Base-by-base conservation (phyloP, 2,888 invertebrate genomes). In the Tenthredo notha region DNA sequence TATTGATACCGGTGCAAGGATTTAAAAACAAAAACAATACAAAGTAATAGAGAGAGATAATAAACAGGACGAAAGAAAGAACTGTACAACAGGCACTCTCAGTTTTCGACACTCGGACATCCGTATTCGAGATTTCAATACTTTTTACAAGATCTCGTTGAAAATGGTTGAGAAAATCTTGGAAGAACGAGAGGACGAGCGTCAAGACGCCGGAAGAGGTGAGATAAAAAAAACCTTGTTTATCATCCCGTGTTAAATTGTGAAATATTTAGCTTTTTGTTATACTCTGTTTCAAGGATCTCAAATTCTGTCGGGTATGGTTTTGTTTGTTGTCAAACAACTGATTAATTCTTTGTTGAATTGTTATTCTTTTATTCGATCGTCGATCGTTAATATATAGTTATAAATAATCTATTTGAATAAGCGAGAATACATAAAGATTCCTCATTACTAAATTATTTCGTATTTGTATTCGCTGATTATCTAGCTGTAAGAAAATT, bases 101-200 rank as follows among this genome's bases (percentile, higher is more conserved):
- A 18, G 25, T 54, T 72, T 25, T 70, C n/a, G n/a, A 18, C 47
- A 47, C n/a, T 70, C 70, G 33, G 72, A 67, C 80, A 25, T 43
- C 80, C 18, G 33, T 33, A 37, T 33, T 15, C 80, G 37, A 37
- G 75, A 77, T 75, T 43, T 43, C 25, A 74, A 74, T 54, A 43
- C 21, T 50, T 18, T 40, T 40, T 65, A 1, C 33, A 74, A 58
- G 58, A 65, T 50, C 43, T 47, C 67, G 74, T 75, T 78, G 85
- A 94, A 91, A 89, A 96, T 96, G 96, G 96, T 96, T 89, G 96
- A 96, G 93, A 95, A 95, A 92, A 96, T 96, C 91, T 92, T 95
- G 88, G 96, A 96, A 92, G 95, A 96, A 94, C 94, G 94, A 87
- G 95, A 95, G 91, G 95, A 94, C 90, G 94, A 94, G 75, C 90